Conservation (phyloP, 1,140 invertebrate genomes). For the Microplitis demolitor region DNA sequence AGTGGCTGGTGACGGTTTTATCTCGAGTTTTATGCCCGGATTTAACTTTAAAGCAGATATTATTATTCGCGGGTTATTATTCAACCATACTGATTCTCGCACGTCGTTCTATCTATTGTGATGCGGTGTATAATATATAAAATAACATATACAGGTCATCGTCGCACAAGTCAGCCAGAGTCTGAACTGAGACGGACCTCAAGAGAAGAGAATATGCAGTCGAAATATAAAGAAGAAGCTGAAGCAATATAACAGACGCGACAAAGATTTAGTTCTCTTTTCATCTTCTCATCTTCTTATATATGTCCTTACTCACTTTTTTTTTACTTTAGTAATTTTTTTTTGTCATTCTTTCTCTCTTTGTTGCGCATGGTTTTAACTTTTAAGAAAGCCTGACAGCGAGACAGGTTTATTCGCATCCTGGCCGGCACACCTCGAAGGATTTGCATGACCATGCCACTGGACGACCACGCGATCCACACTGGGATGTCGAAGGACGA, state of each 20-base stretch:
- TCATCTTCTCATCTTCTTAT: too few relatives aligned
- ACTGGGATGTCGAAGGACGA: slow-evolving; percentile 2
- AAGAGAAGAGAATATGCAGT: neutral
- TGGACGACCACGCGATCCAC: slow-evolving; percentile 8
- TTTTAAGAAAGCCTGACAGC: slow-evolving; percentile 36
- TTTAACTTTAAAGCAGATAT: too few relatives aligned
- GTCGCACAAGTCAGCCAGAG: neutral
- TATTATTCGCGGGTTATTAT: too few relatives aligned
- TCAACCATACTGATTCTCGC: neutral
- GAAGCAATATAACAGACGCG: slow-evolving; percentile 1
- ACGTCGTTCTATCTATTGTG: neutral
- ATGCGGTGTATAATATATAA: neutral
- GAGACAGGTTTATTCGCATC: slow-evolving; percentile 40
- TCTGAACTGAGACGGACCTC: neutral
- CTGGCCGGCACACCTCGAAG: slow-evolving; percentile 33
- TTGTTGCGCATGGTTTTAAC: slow-evolving; percentile 32
- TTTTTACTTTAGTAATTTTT: neutral
- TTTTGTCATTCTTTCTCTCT: slow-evolving; percentile 9
- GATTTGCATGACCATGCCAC: slow-evolving; percentile 33
- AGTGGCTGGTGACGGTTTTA: too few relatives aligned
- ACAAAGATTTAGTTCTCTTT: slow-evolving; percentile 2
- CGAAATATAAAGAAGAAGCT: neutral
- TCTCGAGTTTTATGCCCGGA: too few relatives aligned
- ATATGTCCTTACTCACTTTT: neutral
- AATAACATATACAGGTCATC: neutral